Evolutionary conservation across 2,888 invertebrate genomes (phyloP), one percentile per base, ranked within the genome.

Genomic region (Uloborus plumipes): DNA sequence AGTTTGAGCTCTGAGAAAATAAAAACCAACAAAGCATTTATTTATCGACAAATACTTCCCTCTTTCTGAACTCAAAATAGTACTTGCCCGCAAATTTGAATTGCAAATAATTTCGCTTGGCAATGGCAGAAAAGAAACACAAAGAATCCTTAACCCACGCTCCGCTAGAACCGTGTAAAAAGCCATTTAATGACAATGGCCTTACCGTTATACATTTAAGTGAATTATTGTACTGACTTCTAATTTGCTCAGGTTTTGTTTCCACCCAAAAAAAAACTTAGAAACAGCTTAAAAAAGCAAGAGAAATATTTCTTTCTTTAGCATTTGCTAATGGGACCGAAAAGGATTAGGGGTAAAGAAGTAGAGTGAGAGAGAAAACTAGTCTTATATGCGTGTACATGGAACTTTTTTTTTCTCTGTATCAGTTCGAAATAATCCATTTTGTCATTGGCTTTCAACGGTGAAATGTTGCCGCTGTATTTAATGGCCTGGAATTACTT

Each of bases 211-310:
- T 73, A 67, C 67, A 73, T 72, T 80, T 80, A 73, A 67, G 72
- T 73, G 67, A 61, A 80, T 80, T 80, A 80, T 72, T 67, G 73
- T 61, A 62, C 58, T 67, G 73, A 73, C 73, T 80, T 80, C 79
- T 74, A 80, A 80, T 80, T 80, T 80, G 79, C 69, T 69, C 79
- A 80, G 73, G 67, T 69, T 80, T 80, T 80, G 73, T 80, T 80
- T 73, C 69, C 18, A 4, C 18, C 18, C 18, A 76, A 75, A 75
- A 69, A 69, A 39, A 53, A n/a, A 22, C 39, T 55, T 50, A 39
- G 53, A 67, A 78, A 53, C 64, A 73, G 62, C 61, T 49, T n/a
- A 55, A 58, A 79, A 73, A 79, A 79, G 47, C 47, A 18, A 78
- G 31, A 80, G 67, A 73, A 39, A 39, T 51, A 72, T 61, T 80